These are phyloP conservation scores for Metallyticus violacea DNA, from an alignment of 2,888 invertebrate species.

Conservation along the genomic window DNA sequence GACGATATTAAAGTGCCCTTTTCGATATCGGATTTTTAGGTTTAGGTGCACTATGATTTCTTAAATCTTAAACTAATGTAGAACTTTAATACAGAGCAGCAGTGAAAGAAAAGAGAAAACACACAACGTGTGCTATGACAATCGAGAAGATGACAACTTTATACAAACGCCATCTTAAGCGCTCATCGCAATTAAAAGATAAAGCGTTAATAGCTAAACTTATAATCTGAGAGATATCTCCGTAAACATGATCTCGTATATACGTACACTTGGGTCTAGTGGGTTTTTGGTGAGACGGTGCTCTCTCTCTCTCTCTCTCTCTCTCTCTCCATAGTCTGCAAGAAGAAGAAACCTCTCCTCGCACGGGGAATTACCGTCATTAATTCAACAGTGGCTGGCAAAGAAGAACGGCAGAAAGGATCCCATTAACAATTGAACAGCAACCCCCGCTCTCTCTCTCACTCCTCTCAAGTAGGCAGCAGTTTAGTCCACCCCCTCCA, in stretches of 20 bases:
- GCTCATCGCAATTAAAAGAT: too few species aligned
- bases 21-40: too few species aligned
- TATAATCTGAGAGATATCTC: too few species aligned
- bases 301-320: not conserved
- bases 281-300: constrained; percentile 11
- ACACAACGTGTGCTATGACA: too few species aligned
- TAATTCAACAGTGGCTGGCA: constrained; percentile 30
- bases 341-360: constrained; percentile 23
- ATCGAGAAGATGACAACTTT: too few species aligned
- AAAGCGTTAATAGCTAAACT: too few species aligned
- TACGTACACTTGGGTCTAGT: not conserved
- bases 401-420: constrained; percentile 21
- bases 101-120: too few species aligned
- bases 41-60: too few species aligned
- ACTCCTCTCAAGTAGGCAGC: not conserved
- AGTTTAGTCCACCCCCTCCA: not conserved
- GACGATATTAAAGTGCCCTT: too few species aligned
- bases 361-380: constrained; percentile 33
- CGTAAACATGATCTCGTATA: not conserved
- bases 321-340: not conserved
- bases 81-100: too few species aligned
- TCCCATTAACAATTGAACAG: constrained; percentile 29
- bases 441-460: not conserved
- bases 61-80: too few species aligned
- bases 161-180: too few species aligned